Conservation (phyloP, 1,140 invertebrate genomes). For the Lasioglossum baleicum region DNA sequence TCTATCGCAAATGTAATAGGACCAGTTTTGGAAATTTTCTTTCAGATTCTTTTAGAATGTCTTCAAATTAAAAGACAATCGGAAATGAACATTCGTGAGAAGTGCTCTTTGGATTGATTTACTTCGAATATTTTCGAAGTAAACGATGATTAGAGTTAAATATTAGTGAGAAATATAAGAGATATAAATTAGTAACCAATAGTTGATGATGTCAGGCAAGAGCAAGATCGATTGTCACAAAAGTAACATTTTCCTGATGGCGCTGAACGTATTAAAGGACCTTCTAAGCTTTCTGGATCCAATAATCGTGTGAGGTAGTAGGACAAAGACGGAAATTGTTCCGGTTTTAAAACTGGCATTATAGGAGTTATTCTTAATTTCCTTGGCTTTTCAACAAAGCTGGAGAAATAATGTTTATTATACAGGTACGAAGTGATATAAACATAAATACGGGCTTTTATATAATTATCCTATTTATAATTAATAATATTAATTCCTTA, state of each 20-base stretch:
- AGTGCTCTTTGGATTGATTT: no score
- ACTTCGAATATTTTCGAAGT: no score
- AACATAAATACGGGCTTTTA: no score
- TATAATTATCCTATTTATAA: no score
- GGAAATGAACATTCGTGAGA: no score
- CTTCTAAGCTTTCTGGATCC: slow-evolving; percentile 2
- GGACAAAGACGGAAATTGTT: slow-evolving; percentile 43
- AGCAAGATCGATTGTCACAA: slow-evolving; percentile 36
- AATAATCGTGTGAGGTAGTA: slow-evolving; percentile 48
- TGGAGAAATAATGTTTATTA: not conserved
- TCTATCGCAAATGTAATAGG: no score
- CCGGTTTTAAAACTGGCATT: slow-evolving; percentile 43
- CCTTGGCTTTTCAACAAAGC: slow-evolving; percentile 20
- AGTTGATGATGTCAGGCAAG: slow-evolving; percentile 11
- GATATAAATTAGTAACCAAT: not conserved
- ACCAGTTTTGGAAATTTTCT: no score
- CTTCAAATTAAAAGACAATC: not conserved
- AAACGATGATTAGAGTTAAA: not conserved
- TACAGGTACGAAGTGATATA: not conserved
- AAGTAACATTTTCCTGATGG: slow-evolving; percentile 37
- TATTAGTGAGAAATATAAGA: not conserved
- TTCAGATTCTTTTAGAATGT: not conserved
- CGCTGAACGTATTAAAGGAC: not conserved
- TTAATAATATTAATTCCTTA: slow-evolving; percentile 1
- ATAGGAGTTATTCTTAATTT: not conserved